Evolutionary conservation across 1,140 invertebrate species (phyloP), one percentile per base, ranked within the genome.

Genomic region (Formica exsecta): DNA sequence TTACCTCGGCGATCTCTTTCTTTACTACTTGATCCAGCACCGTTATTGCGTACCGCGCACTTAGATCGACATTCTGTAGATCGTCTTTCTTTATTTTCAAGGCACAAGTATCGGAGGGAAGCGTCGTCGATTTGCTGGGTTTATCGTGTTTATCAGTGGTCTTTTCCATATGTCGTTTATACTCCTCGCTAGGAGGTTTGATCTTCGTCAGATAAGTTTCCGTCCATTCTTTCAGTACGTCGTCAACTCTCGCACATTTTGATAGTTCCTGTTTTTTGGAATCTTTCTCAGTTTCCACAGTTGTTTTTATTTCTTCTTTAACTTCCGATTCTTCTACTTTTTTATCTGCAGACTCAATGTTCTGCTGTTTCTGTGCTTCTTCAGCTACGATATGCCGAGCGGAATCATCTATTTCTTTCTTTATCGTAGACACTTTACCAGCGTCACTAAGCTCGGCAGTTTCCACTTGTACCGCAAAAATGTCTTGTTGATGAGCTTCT

Each of bases 21-120:
- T 96, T 95, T 6, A 96, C 95, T 16, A 96, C 95, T 86, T 96
- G 95, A 90, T 95, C 95, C 76, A 95, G 65, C 3, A 95, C 94
- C 2, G 93, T 95, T 64, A 94, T 95, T 6, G 93, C 94, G 75
- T 94, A 95, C 32, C 93, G 91, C 4, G 95, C 91, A 91, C 95
- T 94, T 91, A 94, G 90, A 93, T 95, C 93, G 83, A 96, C 88
- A 88, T 95, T 93, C 95, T 96, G 94, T 41, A 96, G 91, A 92
- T 97, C 96, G 93, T 97, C 97, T 94, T 97, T 97, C 38, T 96
- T 97, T 74, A 97, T 96, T 95, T 97, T 96, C 79, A 96, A 96
- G 74, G 96, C 95, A 93, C 96, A 96, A 41, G 96, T 96, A 62
- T 96, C 96, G 70, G 93, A 94, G 85, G 95, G 92, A 38, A 94